phyloP scores from a whole-genome alignment of 1,140 invertebrate genomes.

The Hylyphantes graminicola region DNA sequence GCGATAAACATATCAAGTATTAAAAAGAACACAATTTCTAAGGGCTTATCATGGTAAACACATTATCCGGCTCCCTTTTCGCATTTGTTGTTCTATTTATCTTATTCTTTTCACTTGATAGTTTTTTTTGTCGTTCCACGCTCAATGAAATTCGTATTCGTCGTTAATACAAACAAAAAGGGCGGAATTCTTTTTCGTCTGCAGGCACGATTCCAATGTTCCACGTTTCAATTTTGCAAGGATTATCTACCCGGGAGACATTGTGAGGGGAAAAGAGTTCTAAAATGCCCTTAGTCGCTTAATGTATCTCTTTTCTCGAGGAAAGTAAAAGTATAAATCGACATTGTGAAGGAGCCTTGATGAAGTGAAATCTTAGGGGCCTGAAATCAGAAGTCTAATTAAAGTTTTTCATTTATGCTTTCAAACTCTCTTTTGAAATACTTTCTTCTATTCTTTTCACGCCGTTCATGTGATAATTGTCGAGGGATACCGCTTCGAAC shows the following conservation, averaged over 20 bases:
- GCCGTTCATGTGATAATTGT: no score
- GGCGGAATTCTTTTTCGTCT: conserved; percentile 11
- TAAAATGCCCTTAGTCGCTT: conserved; percentile 53
- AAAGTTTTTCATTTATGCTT: no score
- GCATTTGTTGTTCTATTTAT: conserved; percentile 40
- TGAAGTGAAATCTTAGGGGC: no score
- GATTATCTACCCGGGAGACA: conserved; percentile 55
- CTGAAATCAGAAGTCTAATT: no score
- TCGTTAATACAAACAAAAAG: conserved; percentile 49
- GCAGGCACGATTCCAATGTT: conserved; percentile 39
- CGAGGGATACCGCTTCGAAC: no score
- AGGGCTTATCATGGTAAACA: conserved; percentile 59
- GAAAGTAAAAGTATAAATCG: no score
- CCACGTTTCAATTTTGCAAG: conserved; percentile 58
- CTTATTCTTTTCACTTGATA: conserved; percentile 20
- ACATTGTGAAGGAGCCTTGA: no score
- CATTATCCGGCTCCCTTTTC: conserved; percentile 48
- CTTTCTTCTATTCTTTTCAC: no score
- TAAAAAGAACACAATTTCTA: conserved; percentile 59
- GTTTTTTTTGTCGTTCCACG: background rate
- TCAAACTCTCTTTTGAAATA: no score
- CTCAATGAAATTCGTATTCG: conserved; percentile 56
- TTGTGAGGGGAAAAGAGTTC: background rate
- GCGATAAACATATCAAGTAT: conserved; percentile 60
- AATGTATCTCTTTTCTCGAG: conserved; percentile 31